Percentiles rank a stretch among this genome's conserved stretches.
phyloP scores from a whole-genome alignment of 1,140 invertebrate genomes.

The Ips typographus region DNA sequence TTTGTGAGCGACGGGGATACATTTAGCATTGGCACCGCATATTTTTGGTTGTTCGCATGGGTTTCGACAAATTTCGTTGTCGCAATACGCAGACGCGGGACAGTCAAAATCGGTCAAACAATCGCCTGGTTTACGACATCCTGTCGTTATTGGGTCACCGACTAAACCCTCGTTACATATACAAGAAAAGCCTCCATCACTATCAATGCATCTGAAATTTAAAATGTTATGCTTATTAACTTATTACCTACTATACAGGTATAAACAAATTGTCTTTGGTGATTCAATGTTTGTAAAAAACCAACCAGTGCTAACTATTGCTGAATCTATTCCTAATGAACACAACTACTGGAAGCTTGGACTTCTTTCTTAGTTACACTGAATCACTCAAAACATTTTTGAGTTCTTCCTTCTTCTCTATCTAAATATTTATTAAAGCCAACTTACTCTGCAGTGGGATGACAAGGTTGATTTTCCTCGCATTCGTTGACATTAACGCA shows the following conservation, averaged over 20 bases:
- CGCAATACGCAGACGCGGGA: constrained; percentile 72
- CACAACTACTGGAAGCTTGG: no score
- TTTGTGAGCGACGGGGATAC: constrained; percentile 65
- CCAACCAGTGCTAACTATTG: no score
- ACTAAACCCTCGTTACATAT: constrained; percentile 76
- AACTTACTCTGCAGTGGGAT: constrained; percentile 61
- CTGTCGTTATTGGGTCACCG: constrained; percentile 68
- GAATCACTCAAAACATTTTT: no score
- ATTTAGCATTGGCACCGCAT: constrained; percentile 78
- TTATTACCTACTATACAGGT: not conserved
- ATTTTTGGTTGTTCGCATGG: constrained; percentile 67
- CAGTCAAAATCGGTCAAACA: constrained; percentile 81
- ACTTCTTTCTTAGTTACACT: no score
- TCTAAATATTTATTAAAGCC: no score
- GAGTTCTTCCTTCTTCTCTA: no score
- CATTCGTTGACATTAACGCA: constrained; percentile 87
- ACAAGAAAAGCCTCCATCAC: constrained; percentile 73
- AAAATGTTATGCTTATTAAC: constrained; percentile 2
- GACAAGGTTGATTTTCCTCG: constrained; percentile 69
- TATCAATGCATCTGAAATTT: constrained; percentile 68
- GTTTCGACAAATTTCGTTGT: constrained; percentile 76
- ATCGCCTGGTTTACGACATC: constrained; percentile 75
- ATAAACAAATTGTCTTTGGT: not conserved
- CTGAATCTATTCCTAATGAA: no score
- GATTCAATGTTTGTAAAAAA: not conserved